Evolutionary conservation across 2,797 vertebrate genomes (phyloP), one percentile per base, ranked within the genome.

Genomic region (Xenops minutus): DNA sequence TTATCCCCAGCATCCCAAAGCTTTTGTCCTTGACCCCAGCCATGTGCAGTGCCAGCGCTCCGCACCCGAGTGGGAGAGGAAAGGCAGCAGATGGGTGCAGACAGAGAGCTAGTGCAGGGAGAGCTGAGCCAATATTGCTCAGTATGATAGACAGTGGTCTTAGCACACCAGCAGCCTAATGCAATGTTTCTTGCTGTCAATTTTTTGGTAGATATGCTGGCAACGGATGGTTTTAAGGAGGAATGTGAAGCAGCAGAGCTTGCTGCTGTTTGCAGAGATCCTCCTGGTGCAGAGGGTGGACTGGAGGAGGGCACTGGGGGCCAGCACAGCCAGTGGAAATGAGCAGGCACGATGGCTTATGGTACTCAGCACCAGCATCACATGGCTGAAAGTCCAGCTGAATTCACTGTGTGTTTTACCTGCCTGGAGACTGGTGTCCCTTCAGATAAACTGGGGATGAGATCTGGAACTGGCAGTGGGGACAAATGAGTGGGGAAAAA

Each of bases 101-200:
- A 72, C 75, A 96, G 91, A 82, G 91, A 94, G 89, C 1, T 49
- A 92, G 91, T 2, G 0, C 56, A 22, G 82, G 63, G 72, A 91
- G 85, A 93, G 55, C 67, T 1, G 95, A 95, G 95, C 95, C 94
- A 95, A 94, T 93, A 92, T 82, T 88, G 90, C 94, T 96, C 95
- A 95, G 43, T 81, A 71, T 96, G 96, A 96, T 84, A 95, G 96
- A 95, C 95, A 97, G 93, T 94, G 95, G 90, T 69, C 94, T 97
- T 95, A 95, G 95, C 96, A 95, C 95, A 95, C 77, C 94, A 97
- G 94, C 96, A 96, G 95, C 95, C 94, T 87, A 73, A 63, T 93
- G 85, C 71, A 49, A 9, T 24, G 51, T 44, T 77, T 92, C 52
- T 63, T 59, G 26, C 92, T 95, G 94, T 95, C 95, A 95, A 0